A percentile compares a stretch with the other conserved stretches of the same genome.
phyloP scores from a whole-genome alignment of 37 sponge, comb jelly and placozoan species.

The Aphrocallistes beatrix region DNA sequence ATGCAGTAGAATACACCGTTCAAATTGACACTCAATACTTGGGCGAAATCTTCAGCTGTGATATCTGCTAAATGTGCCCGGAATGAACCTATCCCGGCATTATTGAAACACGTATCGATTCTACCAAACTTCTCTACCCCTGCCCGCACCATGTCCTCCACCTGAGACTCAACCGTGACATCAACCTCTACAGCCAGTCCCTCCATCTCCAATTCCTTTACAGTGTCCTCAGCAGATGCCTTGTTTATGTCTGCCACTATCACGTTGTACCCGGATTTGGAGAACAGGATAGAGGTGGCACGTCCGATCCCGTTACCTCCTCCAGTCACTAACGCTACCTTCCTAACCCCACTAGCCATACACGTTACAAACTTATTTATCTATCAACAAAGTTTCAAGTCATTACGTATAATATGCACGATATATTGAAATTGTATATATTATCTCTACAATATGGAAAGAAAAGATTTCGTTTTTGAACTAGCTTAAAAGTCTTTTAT shows the following conservation, averaged over 20 bases:
- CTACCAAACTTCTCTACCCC: conserved; percentile 9
- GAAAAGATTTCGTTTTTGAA: too few relatives aligned
- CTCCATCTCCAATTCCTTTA: background rate
- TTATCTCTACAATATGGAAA: too few relatives aligned
- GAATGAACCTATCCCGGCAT: background rate
- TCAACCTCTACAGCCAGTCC: conserved; percentile 2
- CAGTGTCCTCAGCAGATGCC: background rate
- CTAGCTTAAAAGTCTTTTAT: too few relatives aligned
- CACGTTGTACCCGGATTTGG: conserved; percentile 4
- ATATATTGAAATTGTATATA: too few relatives aligned
- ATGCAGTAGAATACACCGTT: background rate
- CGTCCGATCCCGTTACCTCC: background rate
- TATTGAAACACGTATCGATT: background rate
- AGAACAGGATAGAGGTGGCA: background rate
- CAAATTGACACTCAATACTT: background rate
- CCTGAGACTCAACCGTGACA: background rate
- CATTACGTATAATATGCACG: background rate
- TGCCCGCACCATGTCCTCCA: conserved; percentile 7
- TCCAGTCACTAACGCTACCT: conserved; percentile 1
- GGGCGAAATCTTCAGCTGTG: background rate
- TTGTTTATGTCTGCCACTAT: conserved; percentile 16
- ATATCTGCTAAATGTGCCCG: background rate
- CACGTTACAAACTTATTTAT: too few relatives aligned
- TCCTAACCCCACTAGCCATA: background rate
- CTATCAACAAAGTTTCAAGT: too few relatives aligned